Conservation (phyloP, 2,888 invertebrate species). For the Netelia melanura region DNA sequence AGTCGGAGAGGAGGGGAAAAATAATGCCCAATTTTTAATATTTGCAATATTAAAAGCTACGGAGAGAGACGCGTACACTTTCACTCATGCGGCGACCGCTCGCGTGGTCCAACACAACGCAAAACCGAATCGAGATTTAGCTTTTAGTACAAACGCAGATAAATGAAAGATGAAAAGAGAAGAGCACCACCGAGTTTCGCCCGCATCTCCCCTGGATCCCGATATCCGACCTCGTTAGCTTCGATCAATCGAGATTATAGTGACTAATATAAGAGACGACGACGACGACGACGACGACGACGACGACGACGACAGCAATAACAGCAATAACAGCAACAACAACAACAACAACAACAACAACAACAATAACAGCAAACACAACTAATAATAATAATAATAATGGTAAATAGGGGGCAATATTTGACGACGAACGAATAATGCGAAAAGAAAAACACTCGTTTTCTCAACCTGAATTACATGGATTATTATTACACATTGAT, state of each 20-base stretch:
- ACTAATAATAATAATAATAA: slow-evolving; percentile 8
- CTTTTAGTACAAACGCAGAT: slow-evolving; percentile 20
- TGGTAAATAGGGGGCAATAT: slow-evolving; percentile 31
- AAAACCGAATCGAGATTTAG: neutral
- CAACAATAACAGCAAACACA: neutral
- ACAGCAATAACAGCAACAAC: no score
- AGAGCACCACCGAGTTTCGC: slow-evolving; percentile 1
- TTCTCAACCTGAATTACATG: no score
- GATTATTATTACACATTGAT: no score
- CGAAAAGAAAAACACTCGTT: neutral
- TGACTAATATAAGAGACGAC: slow-evolving; percentile 15
- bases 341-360: no score
- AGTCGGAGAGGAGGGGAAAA: neutral
- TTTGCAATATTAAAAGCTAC: slow-evolving; percentile 34
- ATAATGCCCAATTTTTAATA: neutral
- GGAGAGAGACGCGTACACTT: neutral
- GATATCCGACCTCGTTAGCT: slow-evolving; percentile 41
- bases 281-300: no score
- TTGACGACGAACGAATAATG: slow-evolving; percentile 44
- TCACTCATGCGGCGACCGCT: neutral
- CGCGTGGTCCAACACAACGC: no score
- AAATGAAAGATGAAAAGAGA: neutral
- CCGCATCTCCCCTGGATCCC: neutral
- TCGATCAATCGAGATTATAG: slow-evolving; percentile 54
- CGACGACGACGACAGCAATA: no score